Base-by-base conservation (phyloP, 2,888 invertebrate species). In the Ornithoptera alexandrae region DNA sequence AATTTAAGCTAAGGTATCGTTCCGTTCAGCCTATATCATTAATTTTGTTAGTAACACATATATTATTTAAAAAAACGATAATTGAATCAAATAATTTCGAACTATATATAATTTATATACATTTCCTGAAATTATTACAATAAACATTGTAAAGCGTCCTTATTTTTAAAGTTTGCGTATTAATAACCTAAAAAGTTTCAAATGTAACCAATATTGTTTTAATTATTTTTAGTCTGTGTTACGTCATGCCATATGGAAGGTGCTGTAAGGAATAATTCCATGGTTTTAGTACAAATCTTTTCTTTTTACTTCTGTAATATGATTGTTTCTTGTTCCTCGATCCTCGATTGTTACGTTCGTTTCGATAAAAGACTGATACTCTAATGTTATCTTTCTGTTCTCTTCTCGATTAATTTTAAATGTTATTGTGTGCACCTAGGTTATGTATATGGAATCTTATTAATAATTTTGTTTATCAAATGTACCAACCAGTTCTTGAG, bases 311-410 rank as follows among this genome's bases (percentile, higher is more conserved):
- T 64, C 53, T 72, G 74, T 70, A 65, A 68, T 73, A 75, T 74
- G 65, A 73, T 73, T 72, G 20, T 67, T 73, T 72, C 68, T 60
- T 74, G 66, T 72, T 66, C 63, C 68, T 79, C 74, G 75, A 74
- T 76, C 78, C 78, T 81, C 74, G 72, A 73, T 76, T 78, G 74
- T 80, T 72, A 72, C 69, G 68, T 77, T 73, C 71, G 67, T 74
- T 78, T 77, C 75, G 72, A 75, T 78, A 77, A 80, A 88, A 89
- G 90, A 90, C 90, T 90, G 90, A 90, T 88, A 84, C 85, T 78
- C 78, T 78, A 79, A 80, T 82, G 80, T 81, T 77, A 80, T 81
- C 78, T 74, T 76, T 79, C 79, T 83, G 81, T 81, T 81, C 74
- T 76, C 78, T 75, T 76, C 77, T 75, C 79, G 78, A 76, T 75